Conservation (phyloP, 2,797 vertebrate genomes). For the Lagocephalus sceleratus region DNA sequence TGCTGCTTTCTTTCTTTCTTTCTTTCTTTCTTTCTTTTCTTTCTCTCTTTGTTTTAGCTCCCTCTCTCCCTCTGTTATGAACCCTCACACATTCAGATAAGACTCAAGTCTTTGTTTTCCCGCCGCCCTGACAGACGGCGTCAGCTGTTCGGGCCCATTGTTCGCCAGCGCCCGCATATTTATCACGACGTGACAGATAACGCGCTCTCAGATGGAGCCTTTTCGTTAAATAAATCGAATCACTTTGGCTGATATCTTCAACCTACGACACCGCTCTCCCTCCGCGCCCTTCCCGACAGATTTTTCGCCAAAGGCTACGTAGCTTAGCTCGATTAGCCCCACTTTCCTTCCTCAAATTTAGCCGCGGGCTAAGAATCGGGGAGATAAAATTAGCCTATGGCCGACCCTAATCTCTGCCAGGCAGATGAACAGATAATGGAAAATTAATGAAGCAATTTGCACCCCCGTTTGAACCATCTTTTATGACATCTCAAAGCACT, state of each 20-base stretch:
- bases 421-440: conserved; percentile 38
- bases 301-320: conserved; percentile 35
- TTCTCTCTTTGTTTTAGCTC: conserved; percentile 14
- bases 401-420: conserved; percentile 36
- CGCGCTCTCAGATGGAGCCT: background rate
- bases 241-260: background rate
- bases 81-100: conserved; percentile 50
- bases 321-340: conserved; percentile 40
- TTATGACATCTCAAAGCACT: too few species aligned
- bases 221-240: conserved; percentile 28
- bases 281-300: background rate
- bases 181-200: conserved; percentile 66
- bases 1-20: conserved; percentile 12
- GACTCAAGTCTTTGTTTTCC: conserved; percentile 57
- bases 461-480: background rate
- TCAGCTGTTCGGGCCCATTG: conserved; percentile 70
- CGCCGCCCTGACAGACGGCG: conserved; percentile 54
- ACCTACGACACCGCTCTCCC: background rate
- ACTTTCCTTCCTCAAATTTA: conserved; percentile 42
- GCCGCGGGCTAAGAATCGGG: conserved; percentile 50
- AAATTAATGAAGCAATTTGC: background rate
- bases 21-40: conserved; percentile 17
- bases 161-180: conserved; percentile 71
- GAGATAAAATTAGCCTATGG: conserved; percentile 52
- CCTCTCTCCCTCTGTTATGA: conserved; percentile 39